These are phyloP conservation scores for Apoderus coryli DNA, from an alignment of 2,888 invertebrate species.

Conservation along the genomic window DNA sequence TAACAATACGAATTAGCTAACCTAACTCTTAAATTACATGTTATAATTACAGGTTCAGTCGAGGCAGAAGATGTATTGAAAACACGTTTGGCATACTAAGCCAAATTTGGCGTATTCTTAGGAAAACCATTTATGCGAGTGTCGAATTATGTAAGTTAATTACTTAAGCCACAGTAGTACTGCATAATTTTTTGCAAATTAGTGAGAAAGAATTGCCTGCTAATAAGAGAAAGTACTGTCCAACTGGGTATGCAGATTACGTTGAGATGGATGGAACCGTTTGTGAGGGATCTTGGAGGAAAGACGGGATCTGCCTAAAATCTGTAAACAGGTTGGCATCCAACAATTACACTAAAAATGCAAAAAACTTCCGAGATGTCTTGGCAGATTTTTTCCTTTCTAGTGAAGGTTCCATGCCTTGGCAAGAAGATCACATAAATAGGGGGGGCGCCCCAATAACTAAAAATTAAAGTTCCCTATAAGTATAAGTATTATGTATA, in stretches of 20 bases:
- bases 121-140: constrained; percentile 10
- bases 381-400: constrained; percentile 5
- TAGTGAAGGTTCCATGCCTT: not conserved
- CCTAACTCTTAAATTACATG: too few relatives aligned
- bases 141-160: constrained; percentile 13
- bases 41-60: too few relatives aligned
- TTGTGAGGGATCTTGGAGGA: constrained; percentile 6
- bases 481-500: too few relatives aligned
- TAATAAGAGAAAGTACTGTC: constrained; percentile 6
- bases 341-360: constrained; percentile 4
- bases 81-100: constrained; percentile 14
- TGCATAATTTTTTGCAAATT: constrained; percentile 16
- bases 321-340: constrained; percentile 4
- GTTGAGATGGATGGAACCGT: constrained; percentile 3
- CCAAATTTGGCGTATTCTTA: constrained; percentile 14
- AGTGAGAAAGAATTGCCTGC: constrained; percentile 11
- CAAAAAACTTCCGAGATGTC: constrained; percentile 3
- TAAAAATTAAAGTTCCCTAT: too few relatives aligned
- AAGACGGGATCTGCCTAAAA: too few relatives aligned
- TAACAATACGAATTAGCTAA: too few relatives aligned
- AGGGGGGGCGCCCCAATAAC: too few relatives aligned
- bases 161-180: constrained; percentile 13
- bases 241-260: constrained; percentile 9
- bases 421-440: too few relatives aligned
- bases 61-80: too few relatives aligned